Conservation (phyloP, 2,113 vertebrate species). For the Turnix velox region DNA sequence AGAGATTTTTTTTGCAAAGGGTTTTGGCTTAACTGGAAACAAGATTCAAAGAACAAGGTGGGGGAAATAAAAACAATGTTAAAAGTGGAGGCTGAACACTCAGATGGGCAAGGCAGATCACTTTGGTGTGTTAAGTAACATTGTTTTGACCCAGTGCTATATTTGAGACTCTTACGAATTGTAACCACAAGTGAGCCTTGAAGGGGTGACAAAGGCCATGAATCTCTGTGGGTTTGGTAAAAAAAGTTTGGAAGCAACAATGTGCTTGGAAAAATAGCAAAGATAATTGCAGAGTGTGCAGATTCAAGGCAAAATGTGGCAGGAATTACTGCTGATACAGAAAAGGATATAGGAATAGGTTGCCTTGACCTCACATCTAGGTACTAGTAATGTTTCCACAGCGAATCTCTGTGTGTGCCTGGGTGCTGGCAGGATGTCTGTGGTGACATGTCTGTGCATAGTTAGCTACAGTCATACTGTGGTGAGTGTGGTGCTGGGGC, state of each 20-base stretch:
- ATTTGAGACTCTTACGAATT: background rate
- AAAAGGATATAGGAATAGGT: background rate
- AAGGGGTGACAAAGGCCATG: background rate
- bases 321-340: background rate
- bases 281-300: background rate
- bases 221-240: background rate
- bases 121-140: background rate
- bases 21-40: background rate
- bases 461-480: background rate
- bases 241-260: background rate
- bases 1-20: background rate
- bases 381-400: accelerated
- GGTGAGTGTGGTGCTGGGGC: background rate
- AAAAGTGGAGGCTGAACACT: background rate
- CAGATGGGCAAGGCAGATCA: background rate
- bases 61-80: background rate
- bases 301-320: background rate
- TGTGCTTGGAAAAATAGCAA: accelerated
- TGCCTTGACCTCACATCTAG: background rate
- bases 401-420: background rate
- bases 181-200: background rate
- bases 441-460: accelerated
- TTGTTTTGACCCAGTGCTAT: background rate
- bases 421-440: background rate
- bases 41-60: background rate